phyloP scores from a whole-genome alignment of 2,113 vertebrate species.

The Phylloscopus whistleri region DNA sequence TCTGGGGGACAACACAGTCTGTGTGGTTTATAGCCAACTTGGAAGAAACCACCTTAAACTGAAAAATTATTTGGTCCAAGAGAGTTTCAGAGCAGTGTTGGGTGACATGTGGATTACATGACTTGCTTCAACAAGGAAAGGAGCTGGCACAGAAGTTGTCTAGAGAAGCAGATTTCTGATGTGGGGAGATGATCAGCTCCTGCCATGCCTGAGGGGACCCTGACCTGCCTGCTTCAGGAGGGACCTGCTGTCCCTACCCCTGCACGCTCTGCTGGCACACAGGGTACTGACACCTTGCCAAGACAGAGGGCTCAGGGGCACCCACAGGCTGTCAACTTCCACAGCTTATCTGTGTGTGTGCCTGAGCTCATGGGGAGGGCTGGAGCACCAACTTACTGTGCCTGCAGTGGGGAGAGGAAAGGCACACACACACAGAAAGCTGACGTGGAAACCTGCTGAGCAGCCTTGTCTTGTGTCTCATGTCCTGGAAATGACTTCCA shows the following conservation, averaged over 20 bases:
- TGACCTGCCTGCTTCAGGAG: not conserved
- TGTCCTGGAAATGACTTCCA: not conserved
- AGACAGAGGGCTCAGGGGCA: not conserved
- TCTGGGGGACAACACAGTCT: not conserved
- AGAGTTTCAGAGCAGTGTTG: not conserved
- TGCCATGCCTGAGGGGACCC: not conserved
- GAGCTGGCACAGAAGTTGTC: not conserved
- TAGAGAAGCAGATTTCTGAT: not conserved
- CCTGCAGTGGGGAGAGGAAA: not conserved
- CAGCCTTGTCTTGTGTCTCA: not conserved
- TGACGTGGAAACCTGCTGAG: not conserved
- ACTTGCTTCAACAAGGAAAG: not conserved
- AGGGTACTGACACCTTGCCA: not conserved
- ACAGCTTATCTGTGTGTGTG: accelerated
- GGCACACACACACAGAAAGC: not conserved
- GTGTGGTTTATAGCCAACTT: not conserved
- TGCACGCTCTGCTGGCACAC: not conserved
- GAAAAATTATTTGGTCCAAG: not conserved
- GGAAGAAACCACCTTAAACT: not conserved
- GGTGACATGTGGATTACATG: not conserved
- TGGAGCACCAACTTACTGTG: not conserved
- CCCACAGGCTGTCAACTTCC: not conserved
- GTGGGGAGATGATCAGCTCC: not conserved
- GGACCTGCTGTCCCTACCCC: not conserved
- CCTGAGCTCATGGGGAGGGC: not conserved